Percentiles rank a stretch among this genome's conserved stretches.
phyloP scores from a whole-genome alignment of 2,113 vertebrate genomes.

The western clawed frog (Xenopus tropicalis) region DNA sequence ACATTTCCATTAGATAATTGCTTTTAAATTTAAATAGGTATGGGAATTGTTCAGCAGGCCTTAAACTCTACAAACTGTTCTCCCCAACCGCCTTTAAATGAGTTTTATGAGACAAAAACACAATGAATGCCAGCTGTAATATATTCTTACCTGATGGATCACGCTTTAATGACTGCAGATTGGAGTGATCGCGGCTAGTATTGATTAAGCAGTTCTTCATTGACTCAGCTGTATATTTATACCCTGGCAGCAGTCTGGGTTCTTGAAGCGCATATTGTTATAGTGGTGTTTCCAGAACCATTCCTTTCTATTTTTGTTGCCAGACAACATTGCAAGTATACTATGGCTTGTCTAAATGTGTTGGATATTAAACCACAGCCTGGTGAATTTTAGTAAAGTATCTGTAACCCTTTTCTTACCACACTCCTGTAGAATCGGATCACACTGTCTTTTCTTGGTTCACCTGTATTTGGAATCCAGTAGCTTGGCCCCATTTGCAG shows the following conservation, averaged over 20 bases:
- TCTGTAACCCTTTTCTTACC: too few relatives aligned
- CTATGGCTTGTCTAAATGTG: too few relatives aligned
- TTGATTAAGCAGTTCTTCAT: constrained; percentile 8
- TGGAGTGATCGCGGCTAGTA: not conserved
- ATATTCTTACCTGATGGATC: not conserved
- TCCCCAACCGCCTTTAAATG: not conserved
- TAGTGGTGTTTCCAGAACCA: too few relatives aligned
- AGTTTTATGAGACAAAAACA: not conserved
- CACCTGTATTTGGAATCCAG: too few relatives aligned
- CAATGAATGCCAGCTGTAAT: not conserved
- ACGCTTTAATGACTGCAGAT: not conserved
- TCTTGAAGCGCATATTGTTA: not conserved
- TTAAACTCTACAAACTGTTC: not conserved
- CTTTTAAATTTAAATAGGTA: constrained; percentile 4
- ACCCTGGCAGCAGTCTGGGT: not conserved
- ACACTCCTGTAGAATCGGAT: too few relatives aligned
- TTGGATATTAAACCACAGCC: too few relatives aligned
- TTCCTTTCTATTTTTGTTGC: too few relatives aligned
- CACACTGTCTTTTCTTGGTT: too few relatives aligned
- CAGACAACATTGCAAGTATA: too few relatives aligned
- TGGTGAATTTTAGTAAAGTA: too few relatives aligned
- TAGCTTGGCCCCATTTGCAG: too few relatives aligned
- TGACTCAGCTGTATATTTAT: not conserved
- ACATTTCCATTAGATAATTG: constrained; percentile 6
- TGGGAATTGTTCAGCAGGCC: not conserved